Conservation (phyloP, 1,140 invertebrate species). For the Bombyx mandarina region DNA sequence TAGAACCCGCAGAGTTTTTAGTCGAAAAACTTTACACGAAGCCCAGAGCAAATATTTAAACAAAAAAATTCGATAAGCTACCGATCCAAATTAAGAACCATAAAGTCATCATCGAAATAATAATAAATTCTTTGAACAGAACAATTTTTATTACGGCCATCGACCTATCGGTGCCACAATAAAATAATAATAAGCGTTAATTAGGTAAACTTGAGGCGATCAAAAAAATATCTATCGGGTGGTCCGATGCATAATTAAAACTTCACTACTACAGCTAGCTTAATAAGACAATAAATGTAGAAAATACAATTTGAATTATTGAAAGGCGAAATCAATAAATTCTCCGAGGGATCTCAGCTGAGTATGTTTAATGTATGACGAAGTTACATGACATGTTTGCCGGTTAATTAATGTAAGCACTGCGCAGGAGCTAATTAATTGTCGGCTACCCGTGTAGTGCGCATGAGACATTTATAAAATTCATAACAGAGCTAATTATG, state of each 20-base stretch:
- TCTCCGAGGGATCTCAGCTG: conserved; percentile 22
- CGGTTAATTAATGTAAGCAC: conserved; percentile 58
- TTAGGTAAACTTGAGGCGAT: conserved; percentile 19
- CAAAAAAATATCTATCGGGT: conserved; percentile 27
- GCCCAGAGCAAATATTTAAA: no score
- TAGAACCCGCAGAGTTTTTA: no score
- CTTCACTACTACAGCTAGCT: no score
- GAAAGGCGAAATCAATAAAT: conserved; percentile 31
- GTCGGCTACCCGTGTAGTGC: conserved; percentile 44
- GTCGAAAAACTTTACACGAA: no score
- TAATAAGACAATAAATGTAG: not conserved
- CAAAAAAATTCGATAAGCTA: not conserved
- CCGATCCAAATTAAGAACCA: conserved; percentile 9
- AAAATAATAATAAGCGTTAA: conserved; percentile 45
- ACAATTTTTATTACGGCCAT: conserved; percentile 21
- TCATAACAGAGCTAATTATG: conserved; percentile 66
- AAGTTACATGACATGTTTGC: conserved; percentile 42
- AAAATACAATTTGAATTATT: conserved; percentile 23
- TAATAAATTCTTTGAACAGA: conserved; percentile 26
- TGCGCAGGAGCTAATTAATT: conserved; percentile 61
- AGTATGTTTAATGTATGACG: conserved; percentile 42
- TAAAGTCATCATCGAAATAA: conserved; percentile 38
- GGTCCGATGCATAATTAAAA: conserved; percentile 18
- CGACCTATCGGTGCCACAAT: conserved; percentile 7
- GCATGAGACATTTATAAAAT: conserved; percentile 68